Evolutionary conservation across 2,113 vertebrate genomes (phyloP), one percentile per base, ranked within the genome.

Genomic region (Drymodes brunneopygia): DNA sequence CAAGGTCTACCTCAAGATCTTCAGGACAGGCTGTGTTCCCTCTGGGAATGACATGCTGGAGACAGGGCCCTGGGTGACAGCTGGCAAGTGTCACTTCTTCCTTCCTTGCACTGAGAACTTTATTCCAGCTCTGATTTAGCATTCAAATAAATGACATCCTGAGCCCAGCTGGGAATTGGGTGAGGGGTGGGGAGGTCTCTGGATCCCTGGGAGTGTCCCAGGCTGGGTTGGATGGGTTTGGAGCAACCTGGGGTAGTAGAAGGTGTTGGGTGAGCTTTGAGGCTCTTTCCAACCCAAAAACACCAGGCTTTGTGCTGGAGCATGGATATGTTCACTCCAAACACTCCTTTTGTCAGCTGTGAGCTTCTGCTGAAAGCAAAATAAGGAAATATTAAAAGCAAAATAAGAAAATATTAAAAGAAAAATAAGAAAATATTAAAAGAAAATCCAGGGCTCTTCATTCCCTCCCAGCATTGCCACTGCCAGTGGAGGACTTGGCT

Each of bases 1-100:
- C 10, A 81, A 96, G 53, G 3, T 67, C 40, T 97, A 97, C 95
- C 89, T 97, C 23, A 97, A 95, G 86, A 97, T 98, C 50, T 95
- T 97, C 88, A 80, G 53, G 25, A 97, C 96, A 0, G 96, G 96
- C 70, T 95, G 96, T 2, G 87, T 95, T 28, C 97, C 97, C 3
- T 1, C 17, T 14, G 96, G 94, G 10, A 95, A 85, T 4, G 58
- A 93, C 23, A 44, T 97, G 42, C 36, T 75, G 2, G 66, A 84
- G 3, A 1, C 77, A 10, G 87, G 73, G 6, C 36, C 60, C 8
- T 97, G 97, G 97, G 7, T 40, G 6, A 17, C 27, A 22, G 11
- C 18, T 45, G 97, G 98, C 87, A 71, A 97, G 96, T 94, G 74
- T n/a, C 70, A 25, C 38, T 72, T 72, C 51, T 48, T n/a, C 51